phyloP scores from a whole-genome alignment of 2,888 invertebrate genomes.

The Drosophila paranaensis region DNA sequence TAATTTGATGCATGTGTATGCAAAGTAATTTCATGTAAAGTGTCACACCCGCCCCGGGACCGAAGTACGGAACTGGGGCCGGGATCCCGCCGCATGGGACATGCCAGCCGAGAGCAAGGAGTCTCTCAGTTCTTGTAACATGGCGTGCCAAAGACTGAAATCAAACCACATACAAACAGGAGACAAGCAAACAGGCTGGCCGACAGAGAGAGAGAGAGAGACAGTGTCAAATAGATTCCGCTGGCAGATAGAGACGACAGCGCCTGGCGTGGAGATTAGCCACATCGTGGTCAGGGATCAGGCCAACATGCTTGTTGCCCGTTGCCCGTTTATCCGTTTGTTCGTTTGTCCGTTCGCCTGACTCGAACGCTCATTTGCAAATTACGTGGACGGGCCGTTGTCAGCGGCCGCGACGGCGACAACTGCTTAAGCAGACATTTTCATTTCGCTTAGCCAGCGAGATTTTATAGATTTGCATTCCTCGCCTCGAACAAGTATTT shows the following conservation, averaged over 20 bases:
- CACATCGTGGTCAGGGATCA: conserved; percentile 66
- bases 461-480: conserved; percentile 77
- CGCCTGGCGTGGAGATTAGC: conserved; percentile 66
- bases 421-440: conserved; percentile 65
- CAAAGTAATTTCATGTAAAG: conserved; percentile 83
- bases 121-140: conserved; percentile 31
- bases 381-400: conserved; percentile 70
- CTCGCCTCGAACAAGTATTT: conserved; percentile 35
- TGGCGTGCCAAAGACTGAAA: conserved; percentile 69
- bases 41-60: conserved; percentile 71
- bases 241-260: conserved; percentile 69
- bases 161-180: conserved; percentile 60
- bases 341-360: conserved; percentile 17
- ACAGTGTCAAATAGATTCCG: conserved; percentile 77
- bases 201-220: conserved; percentile 2
- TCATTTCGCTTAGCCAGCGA: conserved; percentile 66
- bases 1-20: conserved; percentile 85
- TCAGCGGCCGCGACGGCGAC: conserved; percentile 54
- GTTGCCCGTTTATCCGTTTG: too few species aligned
- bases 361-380: conserved; percentile 63
- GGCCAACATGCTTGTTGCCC: conserved; percentile 22
- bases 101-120: conserved; percentile 12
- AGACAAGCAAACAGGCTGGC: conserved; percentile 35
- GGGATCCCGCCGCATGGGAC: conserved; percentile 3
- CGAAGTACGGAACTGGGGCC: conserved; percentile 3